Base-by-base conservation (phyloP, 1,140 invertebrate species). In the Charaxes varanes region DNA sequence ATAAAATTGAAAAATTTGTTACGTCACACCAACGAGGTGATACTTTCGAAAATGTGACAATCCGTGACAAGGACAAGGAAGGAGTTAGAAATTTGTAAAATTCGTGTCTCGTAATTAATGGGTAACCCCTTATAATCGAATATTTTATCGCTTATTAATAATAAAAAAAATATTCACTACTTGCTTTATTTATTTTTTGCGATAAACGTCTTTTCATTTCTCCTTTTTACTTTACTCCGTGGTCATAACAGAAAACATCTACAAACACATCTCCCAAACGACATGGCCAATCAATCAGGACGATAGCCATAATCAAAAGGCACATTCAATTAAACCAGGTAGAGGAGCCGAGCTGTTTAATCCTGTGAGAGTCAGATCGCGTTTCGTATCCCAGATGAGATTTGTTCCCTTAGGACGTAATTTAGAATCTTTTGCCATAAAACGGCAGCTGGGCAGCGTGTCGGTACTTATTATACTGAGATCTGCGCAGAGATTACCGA, bases 301-400 rank as follows among this genome's bases (percentile, higher is more conserved):
- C 30, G 43, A 41, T 53, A 50, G 34, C 47, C 24, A 38, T 50
- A 62, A 55, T 60, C 55, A 51, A 57, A 42, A 44, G 36, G 21
- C 51, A 17, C 57, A 61, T 67, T 64, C 58, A 70, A 62, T 64
- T 60, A 57, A 56, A 38, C 28, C 47, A 51, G 49, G 37, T 48
- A 50, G 34, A 41, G 18, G 7, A 34, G 13, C 36, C 6, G 18
- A 47, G 24, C 19, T 18, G 37, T 71, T 67, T 58, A 62, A 63
- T 57, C 55, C 66, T 65, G 72, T 73, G 51, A 63, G 68, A 73
- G 67, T 76, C 54, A 53, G 62, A 68, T 71, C 59, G 60, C 52
- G 58, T 60, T 57, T 50, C 54, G 69, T 59, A 57, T 33, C 41
- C 28, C 33, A 69, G 64, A 77, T 76, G 66, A 68, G 65, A 67